Percentiles rank a stretch among this genome's conserved stretches.
These are phyloP conservation scores for Pseudorectes ferrugineus DNA, from an alignment of 2,113 vertebrate genomes.

Conservation along the genomic window DNA sequence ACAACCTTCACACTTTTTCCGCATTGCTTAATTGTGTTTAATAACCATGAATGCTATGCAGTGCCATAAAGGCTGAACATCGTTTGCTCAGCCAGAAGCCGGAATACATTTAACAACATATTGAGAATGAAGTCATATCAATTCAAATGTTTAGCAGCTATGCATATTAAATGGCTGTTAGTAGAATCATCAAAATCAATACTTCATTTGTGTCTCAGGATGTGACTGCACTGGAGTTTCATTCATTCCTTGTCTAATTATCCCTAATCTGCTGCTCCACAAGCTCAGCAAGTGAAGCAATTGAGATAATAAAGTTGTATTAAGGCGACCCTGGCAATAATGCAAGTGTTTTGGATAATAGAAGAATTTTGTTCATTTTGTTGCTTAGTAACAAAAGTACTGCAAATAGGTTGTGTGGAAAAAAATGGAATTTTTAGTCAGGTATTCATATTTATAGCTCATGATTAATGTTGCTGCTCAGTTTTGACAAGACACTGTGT, in stretches of 20 bases:
- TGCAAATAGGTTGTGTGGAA: background rate
- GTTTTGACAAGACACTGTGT: background rate
- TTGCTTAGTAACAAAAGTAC: conserved; percentile 72
- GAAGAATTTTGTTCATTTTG: conserved; percentile 61
- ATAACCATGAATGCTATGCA: background rate
- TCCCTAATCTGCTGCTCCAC: conserved; percentile 59
- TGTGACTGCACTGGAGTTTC: conserved; percentile 54
- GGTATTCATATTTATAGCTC: background rate
- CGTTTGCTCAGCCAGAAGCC: background rate
- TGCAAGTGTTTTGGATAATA: conserved; percentile 47
- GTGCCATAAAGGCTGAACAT: conserved; percentile 2
- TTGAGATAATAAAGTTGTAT: conserved; percentile 70
- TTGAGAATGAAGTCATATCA: conserved; percentile 34
- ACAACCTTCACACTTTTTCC: background rate
- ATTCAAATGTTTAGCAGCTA: conserved; percentile 49
- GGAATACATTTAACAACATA: background rate
- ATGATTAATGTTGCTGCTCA: conserved; percentile 5
- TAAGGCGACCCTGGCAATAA: conserved; percentile 25
- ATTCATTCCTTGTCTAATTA: conserved; percentile 51
- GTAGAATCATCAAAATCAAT: conserved; percentile 71
- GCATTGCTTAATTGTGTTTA: background rate
- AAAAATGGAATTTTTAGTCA: background rate
- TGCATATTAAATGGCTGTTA: conserved; percentile 64
- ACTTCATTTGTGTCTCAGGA: conserved; percentile 64
- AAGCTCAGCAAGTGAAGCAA: conserved; percentile 40